A percentile compares a stretch with the other conserved stretches of the same genome.
Evolutionary conservation across 2,888 invertebrate species (phyloP).

Genomic region (Reticulitermes lucifugus): DNA sequence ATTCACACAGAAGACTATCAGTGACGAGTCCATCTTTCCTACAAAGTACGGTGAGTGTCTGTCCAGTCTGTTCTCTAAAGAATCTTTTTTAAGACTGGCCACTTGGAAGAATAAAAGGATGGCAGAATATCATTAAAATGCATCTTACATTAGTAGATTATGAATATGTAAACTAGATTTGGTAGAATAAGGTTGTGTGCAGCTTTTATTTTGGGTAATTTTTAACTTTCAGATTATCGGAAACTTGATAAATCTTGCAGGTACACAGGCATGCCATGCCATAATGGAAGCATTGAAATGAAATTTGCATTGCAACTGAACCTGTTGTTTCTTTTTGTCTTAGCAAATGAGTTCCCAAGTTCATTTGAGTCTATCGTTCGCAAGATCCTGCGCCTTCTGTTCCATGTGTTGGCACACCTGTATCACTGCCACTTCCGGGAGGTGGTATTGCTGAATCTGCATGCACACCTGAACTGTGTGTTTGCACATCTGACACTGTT

Average conservation of each 20-base stretch:
- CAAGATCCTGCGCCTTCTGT: slow-evolving; percentile 95
- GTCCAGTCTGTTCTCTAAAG: too few species aligned
- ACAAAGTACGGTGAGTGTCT: slow-evolving; percentile 93
- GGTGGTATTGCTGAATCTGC: slow-evolving; percentile 91
- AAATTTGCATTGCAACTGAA: not conserved
- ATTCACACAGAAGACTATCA: slow-evolving; percentile 95
- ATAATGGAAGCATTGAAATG: too few species aligned
- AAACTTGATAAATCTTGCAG: too few species aligned
- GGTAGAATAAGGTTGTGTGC: too few species aligned
- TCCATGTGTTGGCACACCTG: slow-evolving; percentile 98
- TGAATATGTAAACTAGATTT: too few species aligned
- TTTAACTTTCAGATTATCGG: too few species aligned
- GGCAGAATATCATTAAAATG: too few species aligned
- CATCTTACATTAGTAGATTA: too few species aligned
- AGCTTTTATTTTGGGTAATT: too few species aligned
- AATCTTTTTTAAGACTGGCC: too few species aligned
- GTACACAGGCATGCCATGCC: too few species aligned
- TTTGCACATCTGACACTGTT: slow-evolving; percentile 94
- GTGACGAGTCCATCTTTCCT: slow-evolving; percentile 96
- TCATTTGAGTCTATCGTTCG: slow-evolving; percentile 95
- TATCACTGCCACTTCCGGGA: slow-evolving; percentile 98
- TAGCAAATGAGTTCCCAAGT: slow-evolving; percentile 94
- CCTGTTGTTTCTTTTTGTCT: slow-evolving; percentile 57
- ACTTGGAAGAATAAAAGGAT: too few species aligned
- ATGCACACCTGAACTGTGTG: slow-evolving; percentile 96